phyloP scores from a whole-genome alignment of 2,797 vertebrate species.

The Lepidocolaptes lacrymiger region DNA sequence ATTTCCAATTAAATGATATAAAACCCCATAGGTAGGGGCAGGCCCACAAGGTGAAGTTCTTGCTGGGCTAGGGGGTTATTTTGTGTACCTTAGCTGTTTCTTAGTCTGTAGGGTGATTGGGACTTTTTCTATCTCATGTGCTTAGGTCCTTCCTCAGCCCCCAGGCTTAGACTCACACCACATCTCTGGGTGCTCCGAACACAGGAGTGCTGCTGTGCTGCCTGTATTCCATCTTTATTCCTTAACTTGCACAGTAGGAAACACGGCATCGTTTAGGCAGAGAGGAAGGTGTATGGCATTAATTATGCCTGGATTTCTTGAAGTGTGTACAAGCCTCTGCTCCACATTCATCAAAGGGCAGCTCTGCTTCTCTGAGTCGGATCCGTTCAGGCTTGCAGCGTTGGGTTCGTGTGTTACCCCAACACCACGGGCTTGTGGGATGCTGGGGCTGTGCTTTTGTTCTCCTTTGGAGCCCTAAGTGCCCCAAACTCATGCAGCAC shows the following conservation, averaged over 20 bases:
- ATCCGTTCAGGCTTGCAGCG: slow-evolving; percentile 47
- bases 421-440: not conserved
- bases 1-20: not conserved
- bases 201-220: not conserved
- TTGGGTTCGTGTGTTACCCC: not conserved
- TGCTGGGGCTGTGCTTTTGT: slow-evolving; percentile 39
- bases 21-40: not conserved
- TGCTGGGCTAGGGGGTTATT: not conserved
- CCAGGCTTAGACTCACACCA: not conserved
- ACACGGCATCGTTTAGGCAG: not conserved
- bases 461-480: not conserved
- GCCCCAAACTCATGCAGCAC: not conserved
- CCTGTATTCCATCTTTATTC: not conserved
- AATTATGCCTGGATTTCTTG: slow-evolving; percentile 42
- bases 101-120: not conserved
- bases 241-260: slow-evolving; percentile 12
- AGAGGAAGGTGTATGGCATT: slow-evolving; percentile 33
- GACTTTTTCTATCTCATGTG: not conserved
- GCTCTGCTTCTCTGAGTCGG: not conserved
- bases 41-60: not conserved
- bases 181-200: not conserved
- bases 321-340: slow-evolving; percentile 7
- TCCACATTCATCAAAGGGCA: slow-evolving; percentile 22
- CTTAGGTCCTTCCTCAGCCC: not conserved
- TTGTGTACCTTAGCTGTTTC: not conserved